These are phyloP conservation scores for Calycopis cecrops DNA, from an alignment of 1,140 invertebrate genomes.

Conservation along the genomic window DNA sequence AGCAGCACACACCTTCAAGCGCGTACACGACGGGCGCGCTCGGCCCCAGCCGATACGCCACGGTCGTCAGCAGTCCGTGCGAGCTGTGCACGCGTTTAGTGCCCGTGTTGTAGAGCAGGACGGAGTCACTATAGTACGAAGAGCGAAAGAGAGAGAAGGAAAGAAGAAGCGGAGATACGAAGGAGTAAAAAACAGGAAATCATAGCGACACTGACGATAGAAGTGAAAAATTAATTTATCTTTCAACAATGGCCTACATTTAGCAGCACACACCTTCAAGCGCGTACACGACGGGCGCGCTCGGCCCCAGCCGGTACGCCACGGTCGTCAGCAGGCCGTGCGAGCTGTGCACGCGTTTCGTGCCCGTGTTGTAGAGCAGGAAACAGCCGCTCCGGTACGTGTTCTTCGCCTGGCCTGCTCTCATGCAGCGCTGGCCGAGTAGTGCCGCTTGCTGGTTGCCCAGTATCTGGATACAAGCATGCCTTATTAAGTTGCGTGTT, in stretches of 20 bases:
- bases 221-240: too few relatives aligned
- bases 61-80: slow-evolving; percentile 94
- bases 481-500: not conserved
- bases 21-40: slow-evolving; percentile 89
- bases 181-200: too few relatives aligned
- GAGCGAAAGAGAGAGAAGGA: too few relatives aligned
- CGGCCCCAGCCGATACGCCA: slow-evolving; percentile 93
- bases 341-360: slow-evolving; percentile 86
- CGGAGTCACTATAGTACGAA: slow-evolving; percentile 97
- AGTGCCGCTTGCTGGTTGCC: slow-evolving; percentile 97
- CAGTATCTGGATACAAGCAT: slow-evolving; percentile 80
- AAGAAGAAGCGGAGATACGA: too few relatives aligned
- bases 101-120: slow-evolving; percentile 96
- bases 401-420: slow-evolving; percentile 94
- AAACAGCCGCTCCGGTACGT: slow-evolving; percentile 98
- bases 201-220: too few relatives aligned
- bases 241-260: too few relatives aligned
- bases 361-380: slow-evolving; percentile 95
- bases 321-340: slow-evolving; percentile 96
- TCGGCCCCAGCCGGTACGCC: slow-evolving; percentile 91
- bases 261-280: slow-evolving; percentile 82
- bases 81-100: slow-evolving; percentile 86
- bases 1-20: slow-evolving; percentile 82
- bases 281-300: slow-evolving; percentile 89
- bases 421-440: slow-evolving; percentile 95